Conservation (phyloP, 2,797 vertebrate species). For the Sylvia borin region DNA sequence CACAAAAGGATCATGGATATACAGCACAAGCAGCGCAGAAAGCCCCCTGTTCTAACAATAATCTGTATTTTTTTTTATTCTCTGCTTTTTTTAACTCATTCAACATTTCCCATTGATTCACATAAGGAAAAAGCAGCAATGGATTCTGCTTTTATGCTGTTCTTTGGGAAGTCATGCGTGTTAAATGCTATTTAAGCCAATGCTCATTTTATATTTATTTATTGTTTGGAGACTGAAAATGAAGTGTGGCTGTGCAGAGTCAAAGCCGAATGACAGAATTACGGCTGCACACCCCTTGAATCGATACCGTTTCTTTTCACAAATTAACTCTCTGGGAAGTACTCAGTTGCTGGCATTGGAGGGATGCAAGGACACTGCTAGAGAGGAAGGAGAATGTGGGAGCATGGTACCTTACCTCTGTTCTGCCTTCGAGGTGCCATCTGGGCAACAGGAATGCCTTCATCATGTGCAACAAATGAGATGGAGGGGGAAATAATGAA, state of each 20-base stretch:
- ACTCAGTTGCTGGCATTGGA: neutral
- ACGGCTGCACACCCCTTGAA: neutral
- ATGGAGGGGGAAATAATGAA: neutral
- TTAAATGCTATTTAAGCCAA: neutral
- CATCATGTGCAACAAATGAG: neutral
- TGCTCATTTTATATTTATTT: constrained; percentile 53
- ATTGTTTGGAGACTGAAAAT: constrained; percentile 43
- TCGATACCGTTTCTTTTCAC: constrained; percentile 26
- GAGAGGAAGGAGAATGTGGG: neutral
- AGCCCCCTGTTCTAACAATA: neutral
- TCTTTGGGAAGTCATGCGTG: neutral
- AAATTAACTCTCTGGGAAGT: constrained; percentile 8
- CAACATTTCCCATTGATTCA: constrained; percentile 7
- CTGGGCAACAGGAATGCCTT: neutral
- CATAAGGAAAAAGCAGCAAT: neutral
- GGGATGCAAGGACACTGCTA: neutral
- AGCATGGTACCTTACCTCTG: rapidly evolving
- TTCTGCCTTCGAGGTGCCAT: neutral
- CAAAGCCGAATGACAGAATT: constrained; percentile 8
- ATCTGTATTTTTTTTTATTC: neutral
- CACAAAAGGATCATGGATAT: constrained; percentile 54
- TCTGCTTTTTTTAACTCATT: constrained; percentile 23
- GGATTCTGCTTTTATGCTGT: neutral
- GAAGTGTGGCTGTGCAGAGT: neutral
- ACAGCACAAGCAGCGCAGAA: neutral